A percentile compares a stretch with the other conserved stretches of the same genome.
Evolutionary conservation across 2,797 vertebrate species (phyloP).

Genomic region (Acanthopagrus latus): DNA sequence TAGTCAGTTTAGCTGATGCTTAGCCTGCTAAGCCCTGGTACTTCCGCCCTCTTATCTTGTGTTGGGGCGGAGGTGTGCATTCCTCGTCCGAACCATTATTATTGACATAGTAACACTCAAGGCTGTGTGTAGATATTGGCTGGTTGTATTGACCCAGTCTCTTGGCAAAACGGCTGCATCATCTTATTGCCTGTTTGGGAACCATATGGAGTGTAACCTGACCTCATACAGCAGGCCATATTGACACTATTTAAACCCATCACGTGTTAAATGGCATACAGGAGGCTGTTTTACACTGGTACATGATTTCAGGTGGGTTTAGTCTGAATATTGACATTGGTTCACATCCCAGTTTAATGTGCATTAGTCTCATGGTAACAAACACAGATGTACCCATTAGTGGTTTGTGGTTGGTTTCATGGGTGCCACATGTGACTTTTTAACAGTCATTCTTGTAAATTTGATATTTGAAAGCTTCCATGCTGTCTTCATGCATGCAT

Average conservation of each 20-base stretch:
- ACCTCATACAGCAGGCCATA: background rate
- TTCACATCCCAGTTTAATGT: background rate
- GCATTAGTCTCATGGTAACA: background rate
- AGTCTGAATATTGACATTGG: background rate
- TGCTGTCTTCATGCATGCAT: background rate
- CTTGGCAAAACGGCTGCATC: slow-evolving; percentile 27
- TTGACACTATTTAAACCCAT: background rate
- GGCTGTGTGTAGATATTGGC: slow-evolving; percentile 24
- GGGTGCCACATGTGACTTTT: background rate
- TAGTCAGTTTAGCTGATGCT: slow-evolving; percentile 72
- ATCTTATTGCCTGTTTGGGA: slow-evolving; percentile 3
- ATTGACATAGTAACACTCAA: slow-evolving; percentile 29
- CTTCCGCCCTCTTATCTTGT: slow-evolving; percentile 74
- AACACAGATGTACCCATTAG: background rate
- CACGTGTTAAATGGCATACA: background rate
- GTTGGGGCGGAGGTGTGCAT: slow-evolving; percentile 32
- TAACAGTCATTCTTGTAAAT: background rate
- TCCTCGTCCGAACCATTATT: slow-evolving; percentile 25
- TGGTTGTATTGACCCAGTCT: slow-evolving; percentile 48
- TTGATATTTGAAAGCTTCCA: background rate
- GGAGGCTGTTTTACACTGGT: background rate
- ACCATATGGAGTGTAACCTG: slow-evolving; percentile 14
- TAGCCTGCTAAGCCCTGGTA: slow-evolving; percentile 73
- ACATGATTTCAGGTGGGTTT: background rate
- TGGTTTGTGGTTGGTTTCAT: background rate